Evolutionary conservation across 2,797 vertebrate genomes (phyloP).

Genomic region (Danio jaintianensis): DNA sequence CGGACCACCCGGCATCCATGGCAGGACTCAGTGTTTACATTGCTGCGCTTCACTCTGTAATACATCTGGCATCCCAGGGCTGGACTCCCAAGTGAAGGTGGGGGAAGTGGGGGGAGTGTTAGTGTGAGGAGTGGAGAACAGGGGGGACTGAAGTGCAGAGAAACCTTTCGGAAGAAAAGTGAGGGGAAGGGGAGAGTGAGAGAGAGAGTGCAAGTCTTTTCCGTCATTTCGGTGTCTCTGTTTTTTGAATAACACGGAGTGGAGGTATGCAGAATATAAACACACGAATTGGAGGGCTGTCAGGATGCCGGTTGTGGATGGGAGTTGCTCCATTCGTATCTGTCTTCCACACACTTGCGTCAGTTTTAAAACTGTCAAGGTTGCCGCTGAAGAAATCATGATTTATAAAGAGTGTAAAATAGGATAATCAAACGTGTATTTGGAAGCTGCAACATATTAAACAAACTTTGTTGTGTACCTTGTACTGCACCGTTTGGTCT

Average conservation of each 20-base stretch:
- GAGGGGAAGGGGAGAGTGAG: constrained; percentile 41
- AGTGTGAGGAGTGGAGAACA: constrained; percentile 66
- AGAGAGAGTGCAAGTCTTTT: constrained; percentile 68
- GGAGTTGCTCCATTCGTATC: constrained; percentile 61
- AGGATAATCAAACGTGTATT: not conserved
- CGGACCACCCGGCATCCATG: constrained; percentile 97
- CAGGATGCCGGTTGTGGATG: constrained; percentile 80
- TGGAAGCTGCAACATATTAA: constrained; percentile 2
- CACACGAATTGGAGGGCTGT: constrained; percentile 78
- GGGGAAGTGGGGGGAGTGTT: constrained; percentile 53
- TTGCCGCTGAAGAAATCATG: not conserved
- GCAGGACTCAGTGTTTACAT: constrained; percentile 97
- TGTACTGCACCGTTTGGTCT: not conserved
- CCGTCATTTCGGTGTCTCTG: constrained; percentile 79
- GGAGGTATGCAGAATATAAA: constrained; percentile 84
- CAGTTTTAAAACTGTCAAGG: constrained; percentile 36
- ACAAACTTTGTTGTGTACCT: not conserved
- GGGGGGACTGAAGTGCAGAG: constrained; percentile 47
- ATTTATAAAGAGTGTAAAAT: constrained; percentile 5
- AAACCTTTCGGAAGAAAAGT: constrained; percentile 60
- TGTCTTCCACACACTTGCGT: constrained; percentile 49
- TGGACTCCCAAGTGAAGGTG: constrained; percentile 86
- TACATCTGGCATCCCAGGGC: constrained; percentile 99
- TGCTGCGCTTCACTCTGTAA: constrained; percentile 98
- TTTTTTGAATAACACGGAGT: constrained; percentile 82